phyloP scores from a whole-genome alignment of 2,888 invertebrate species.

The Balanococcus diminutus region DNA sequence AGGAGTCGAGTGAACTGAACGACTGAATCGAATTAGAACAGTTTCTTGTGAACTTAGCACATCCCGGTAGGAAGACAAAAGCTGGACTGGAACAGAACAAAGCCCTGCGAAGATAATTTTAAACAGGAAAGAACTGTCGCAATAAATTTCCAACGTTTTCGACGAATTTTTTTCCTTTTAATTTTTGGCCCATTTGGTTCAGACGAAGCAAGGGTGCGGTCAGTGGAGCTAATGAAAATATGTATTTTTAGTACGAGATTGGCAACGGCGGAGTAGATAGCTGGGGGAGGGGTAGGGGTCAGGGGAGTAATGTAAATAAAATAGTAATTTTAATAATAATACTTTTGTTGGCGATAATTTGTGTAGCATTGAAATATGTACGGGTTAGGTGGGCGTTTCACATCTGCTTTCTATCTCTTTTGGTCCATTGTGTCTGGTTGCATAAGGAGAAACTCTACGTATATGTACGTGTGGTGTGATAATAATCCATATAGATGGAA shows the following conservation, averaged over 20 bases:
- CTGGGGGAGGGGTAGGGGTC: background rate
- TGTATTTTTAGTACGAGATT: background rate
- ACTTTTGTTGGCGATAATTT: conserved; percentile 21
- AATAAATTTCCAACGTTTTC: conserved; percentile 14
- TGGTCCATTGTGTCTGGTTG: conserved; percentile 40
- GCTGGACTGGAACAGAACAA: no score
- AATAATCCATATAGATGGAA: background rate
- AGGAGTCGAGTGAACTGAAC: no score
- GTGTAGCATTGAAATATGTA: conserved; percentile 35
- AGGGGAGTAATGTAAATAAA: background rate
- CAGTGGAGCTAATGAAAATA: background rate
- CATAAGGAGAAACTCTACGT: conserved; percentile 15
- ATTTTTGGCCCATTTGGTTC: no score
- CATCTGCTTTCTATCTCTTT: conserved; percentile 37
- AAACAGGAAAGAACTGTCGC: background rate
- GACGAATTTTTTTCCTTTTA: background rate
- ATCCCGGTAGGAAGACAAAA: no score
- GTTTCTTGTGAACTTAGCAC: no score
- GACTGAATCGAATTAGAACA: no score
- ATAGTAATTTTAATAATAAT: conserved; percentile 32
- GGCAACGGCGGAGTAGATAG: background rate
- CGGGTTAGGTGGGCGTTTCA: conserved; percentile 19
- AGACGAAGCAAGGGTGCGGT: conserved; percentile 13
- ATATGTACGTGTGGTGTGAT: conserved; percentile 8
- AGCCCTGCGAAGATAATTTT: background rate